phyloP scores from a whole-genome alignment of 1,140 invertebrate species.

The Bombus sibiricus region DNA sequence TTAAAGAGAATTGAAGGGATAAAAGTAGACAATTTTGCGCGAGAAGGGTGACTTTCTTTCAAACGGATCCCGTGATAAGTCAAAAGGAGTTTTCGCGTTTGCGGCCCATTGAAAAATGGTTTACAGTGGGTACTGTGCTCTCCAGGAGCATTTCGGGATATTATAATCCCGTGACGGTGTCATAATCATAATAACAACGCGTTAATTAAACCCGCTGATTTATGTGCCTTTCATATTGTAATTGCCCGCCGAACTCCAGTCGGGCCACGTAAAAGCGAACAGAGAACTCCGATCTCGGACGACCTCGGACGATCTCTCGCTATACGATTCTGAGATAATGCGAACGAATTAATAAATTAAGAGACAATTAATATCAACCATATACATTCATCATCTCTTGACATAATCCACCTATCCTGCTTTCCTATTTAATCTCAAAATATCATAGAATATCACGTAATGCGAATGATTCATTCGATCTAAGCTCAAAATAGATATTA shows the following conservation, averaged over 20 bases:
- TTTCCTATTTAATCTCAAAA: conserved; percentile 13
- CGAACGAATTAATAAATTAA: conserved; percentile 80
- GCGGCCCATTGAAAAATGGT: conserved; percentile 52
- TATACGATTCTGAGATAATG: conserved; percentile 70
- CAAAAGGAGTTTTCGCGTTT: conserved; percentile 10
- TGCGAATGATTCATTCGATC: background rate
- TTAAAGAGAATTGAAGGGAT: background rate
- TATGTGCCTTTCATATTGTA: conserved; percentile 82
- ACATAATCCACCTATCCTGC: conserved; percentile 23
- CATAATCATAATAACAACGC: conserved; percentile 81
- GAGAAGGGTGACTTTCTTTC: background rate
- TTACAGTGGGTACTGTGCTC: conserved; percentile 2
- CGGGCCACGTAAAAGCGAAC: conserved; percentile 60
- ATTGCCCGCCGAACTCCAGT: conserved; percentile 80
- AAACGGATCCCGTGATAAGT: background rate
- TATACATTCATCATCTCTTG: conserved; percentile 48
- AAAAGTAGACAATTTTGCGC: background rate
- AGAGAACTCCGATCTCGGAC: conserved; percentile 62
- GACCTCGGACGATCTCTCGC: conserved; percentile 68
- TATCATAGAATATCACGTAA: background rate
- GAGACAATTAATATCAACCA: conserved; percentile 75
- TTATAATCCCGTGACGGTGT: conserved; percentile 73
- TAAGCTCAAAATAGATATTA: background rate
- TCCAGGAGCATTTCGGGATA: conserved; percentile 62
- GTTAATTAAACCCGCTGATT: conserved; percentile 81